Conservation (phyloP, 2,888 invertebrate species). For the Seira ritae region DNA sequence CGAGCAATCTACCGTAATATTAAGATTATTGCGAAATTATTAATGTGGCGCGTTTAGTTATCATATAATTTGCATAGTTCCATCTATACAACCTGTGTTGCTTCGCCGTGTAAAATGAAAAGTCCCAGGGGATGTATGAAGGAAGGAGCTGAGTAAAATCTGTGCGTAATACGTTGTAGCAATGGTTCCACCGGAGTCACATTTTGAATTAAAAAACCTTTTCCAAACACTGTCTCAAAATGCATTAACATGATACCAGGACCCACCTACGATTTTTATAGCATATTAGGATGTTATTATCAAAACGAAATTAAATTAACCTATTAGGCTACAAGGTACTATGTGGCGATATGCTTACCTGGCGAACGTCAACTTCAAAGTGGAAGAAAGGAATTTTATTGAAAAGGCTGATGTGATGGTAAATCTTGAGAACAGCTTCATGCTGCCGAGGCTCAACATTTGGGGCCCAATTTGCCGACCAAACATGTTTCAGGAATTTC, state of each 20-base stretch:
- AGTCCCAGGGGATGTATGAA: conserved; percentile 82
- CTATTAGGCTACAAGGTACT: too few species aligned
- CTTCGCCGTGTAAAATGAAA: conserved; percentile 83
- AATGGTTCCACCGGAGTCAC: conserved; percentile 88
- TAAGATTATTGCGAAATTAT: conserved; percentile 45
- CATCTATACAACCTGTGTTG: conserved; percentile 79
- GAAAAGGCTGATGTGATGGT: conserved; percentile 57
- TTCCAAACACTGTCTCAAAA: conserved; percentile 76
- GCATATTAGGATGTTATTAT: too few species aligned
- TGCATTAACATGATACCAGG: conserved; percentile 77
- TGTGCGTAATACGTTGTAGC: conserved; percentile 85
- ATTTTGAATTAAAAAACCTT: conserved; percentile 82
- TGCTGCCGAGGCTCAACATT: conserved; percentile 49
- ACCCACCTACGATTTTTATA: conserved; percentile 74
- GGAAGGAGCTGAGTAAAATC: conserved; percentile 82
- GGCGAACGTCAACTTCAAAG: conserved; percentile 61
- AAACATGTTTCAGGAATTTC: conserved; percentile 63
- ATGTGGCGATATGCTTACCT: conserved; percentile 58
- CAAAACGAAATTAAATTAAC: too few species aligned
- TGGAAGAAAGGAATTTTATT: conserved; percentile 50
- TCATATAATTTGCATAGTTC: not conserved
- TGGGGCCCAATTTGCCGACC: conserved; percentile 64
- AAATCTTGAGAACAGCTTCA: conserved; percentile 60
- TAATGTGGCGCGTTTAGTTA: not conserved
- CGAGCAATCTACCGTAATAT: conserved; percentile 83